phyloP scores from a whole-genome alignment of 2,888 invertebrate species.

The Eilema griseolum region DNA sequence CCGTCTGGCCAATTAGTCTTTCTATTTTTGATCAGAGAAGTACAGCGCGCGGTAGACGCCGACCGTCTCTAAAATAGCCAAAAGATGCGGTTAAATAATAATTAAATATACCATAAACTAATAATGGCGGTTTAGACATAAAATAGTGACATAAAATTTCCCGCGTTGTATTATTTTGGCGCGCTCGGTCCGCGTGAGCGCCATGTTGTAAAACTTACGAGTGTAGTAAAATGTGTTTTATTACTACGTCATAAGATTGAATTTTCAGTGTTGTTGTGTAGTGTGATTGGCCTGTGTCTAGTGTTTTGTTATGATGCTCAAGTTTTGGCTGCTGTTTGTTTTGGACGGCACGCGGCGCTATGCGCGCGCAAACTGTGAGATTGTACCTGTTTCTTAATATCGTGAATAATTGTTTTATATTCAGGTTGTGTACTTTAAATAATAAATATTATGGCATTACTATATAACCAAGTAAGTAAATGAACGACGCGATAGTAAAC shows the following conservation, averaged over 20 bases:
- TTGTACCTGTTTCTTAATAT: conserved; percentile 10
- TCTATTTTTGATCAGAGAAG: conserved; percentile 77
- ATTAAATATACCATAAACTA: conserved; percentile 63
- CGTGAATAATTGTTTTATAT: conserved; percentile 9
- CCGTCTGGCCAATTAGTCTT: conserved; percentile 79
- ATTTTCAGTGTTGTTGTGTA: conserved; percentile 39
- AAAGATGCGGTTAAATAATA: conserved; percentile 58
- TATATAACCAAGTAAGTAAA: neutral
- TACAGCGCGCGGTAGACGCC: conserved; percentile 59
- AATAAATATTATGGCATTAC: neutral
- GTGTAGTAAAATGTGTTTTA: conserved; percentile 47
- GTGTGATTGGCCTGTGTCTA: conserved; percentile 49
- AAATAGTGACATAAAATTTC: conserved; percentile 56
- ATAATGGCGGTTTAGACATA: conserved; percentile 49
- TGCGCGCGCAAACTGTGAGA: conserved; percentile 16
- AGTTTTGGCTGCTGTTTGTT: conserved; percentile 52
- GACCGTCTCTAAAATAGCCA: conserved; percentile 55
- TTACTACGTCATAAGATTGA: conserved; percentile 39
- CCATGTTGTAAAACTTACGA: conserved; percentile 18
- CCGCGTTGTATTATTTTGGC: conserved; percentile 40
- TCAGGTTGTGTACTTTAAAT: neutral
- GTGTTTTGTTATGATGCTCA: conserved; percentile 60
- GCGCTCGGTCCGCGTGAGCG: conserved; percentile 30
- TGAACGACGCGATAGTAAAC: no score
- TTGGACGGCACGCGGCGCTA: conserved; percentile 48